Conservation (phyloP, 2,888 invertebrate genomes). For the Calliopum simillimum region DNA sequence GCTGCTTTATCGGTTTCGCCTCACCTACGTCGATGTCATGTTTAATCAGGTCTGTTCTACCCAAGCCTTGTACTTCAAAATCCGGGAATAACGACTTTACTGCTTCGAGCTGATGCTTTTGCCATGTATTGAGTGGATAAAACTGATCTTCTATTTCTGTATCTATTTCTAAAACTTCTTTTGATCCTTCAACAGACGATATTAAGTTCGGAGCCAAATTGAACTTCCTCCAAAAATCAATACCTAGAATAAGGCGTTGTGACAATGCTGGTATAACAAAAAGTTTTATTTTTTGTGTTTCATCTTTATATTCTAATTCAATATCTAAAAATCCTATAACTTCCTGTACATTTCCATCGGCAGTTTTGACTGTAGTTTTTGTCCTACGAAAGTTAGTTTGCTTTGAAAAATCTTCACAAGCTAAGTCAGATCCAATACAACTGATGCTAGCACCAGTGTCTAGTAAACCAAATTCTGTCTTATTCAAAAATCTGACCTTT, state of each 20-base stretch:
- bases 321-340: background rate
- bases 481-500: too few relatives aligned
- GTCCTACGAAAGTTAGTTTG: background rate
- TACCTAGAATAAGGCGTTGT: too few relatives aligned
- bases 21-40: conserved; percentile 42
- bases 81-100: too few relatives aligned
- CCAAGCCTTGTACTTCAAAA: conserved; percentile 30
- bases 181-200: too few relatives aligned
- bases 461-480: background rate
- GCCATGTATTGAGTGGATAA: background rate
- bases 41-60: conserved; percentile 34
- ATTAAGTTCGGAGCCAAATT: conserved; percentile 9
- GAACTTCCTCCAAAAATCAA: too few relatives aligned
- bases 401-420: background rate
- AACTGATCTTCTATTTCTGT: too few relatives aligned
- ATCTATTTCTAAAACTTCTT: too few relatives aligned
- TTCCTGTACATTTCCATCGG: background rate
- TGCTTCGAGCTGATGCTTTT: background rate
- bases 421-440: background rate
- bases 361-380: background rate
- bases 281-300: background rate
- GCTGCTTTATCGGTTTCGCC: conserved; percentile 41
- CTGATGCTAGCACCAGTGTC: background rate
- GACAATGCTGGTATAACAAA: too few relatives aligned
- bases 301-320: conserved; percentile 14